A percentile compares a stretch with the other conserved stretches of the same genome.
Evolutionary conservation across 2,888 invertebrate species (phyloP).

Genomic region (Papilio protenor): DNA sequence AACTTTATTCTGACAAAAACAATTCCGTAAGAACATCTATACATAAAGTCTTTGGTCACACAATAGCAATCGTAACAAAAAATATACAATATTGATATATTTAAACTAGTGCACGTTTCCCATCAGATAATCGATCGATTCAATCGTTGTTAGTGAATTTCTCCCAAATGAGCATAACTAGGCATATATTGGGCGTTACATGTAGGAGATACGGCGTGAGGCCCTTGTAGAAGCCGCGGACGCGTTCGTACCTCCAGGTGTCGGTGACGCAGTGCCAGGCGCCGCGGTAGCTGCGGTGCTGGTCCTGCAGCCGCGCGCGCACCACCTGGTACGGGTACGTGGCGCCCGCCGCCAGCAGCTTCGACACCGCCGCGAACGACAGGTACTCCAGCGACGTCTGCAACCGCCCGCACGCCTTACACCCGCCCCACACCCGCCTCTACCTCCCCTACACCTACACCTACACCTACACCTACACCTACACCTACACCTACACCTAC

Average conservation of each 20-base stretch:
- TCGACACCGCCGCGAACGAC: conserved; percentile 96
- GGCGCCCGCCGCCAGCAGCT: conserved; percentile 94
- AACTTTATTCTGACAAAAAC: background rate
- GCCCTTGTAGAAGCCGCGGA: conserved; percentile 98
- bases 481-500: no score
- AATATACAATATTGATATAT: conserved; percentile 37
- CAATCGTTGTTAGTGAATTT: conserved; percentile 90
- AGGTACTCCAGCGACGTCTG: conserved; percentile 96
- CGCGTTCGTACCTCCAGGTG: conserved; percentile 96
- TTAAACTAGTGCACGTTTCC: conserved; percentile 68
- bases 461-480: no score
- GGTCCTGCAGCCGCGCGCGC: conserved; percentile 97
- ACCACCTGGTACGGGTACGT: conserved; percentile 99
- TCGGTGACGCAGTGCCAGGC: conserved; percentile 91
- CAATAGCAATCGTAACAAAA: conserved; percentile 37
- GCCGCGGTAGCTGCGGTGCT: conserved; percentile 93
- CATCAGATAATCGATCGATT: conserved; percentile 69
- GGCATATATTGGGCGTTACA: conserved; percentile 98
- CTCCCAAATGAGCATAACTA: conserved; percentile 99
- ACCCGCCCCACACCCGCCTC: no score
- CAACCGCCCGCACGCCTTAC: conserved; percentile 43
- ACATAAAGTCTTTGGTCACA: conserved; percentile 31
- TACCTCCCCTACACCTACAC: no score
- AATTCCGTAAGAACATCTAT: background rate
- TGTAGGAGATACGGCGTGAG: conserved; percentile 97